Percentiles rank a stretch among this genome's conserved stretches.
Conservation (phyloP, 2,113 vertebrate species). For the Oplegnathus fasciatus region DNA sequence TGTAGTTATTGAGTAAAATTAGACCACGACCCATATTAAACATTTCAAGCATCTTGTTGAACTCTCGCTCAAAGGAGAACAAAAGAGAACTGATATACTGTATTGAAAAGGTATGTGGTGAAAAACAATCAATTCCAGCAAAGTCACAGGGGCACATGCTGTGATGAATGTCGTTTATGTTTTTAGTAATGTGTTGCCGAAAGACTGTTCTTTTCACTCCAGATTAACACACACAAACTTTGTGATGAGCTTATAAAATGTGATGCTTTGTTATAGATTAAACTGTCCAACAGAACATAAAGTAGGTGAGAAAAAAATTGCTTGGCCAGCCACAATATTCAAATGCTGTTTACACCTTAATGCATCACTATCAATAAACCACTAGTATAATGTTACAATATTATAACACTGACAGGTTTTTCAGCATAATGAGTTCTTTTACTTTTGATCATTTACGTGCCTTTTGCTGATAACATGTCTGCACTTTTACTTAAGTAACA, state of each 20-base stretch:
- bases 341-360: neutral
- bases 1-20: conserved; percentile 7
- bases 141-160: neutral
- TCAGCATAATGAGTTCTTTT: neutral
- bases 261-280: too few relatives aligned
- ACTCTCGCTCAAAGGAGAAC: neutral
- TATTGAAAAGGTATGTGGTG: neutral
- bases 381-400: neutral
- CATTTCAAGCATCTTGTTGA: neutral
- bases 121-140: neutral
- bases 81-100: too few relatives aligned
- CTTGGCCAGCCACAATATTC: neutral
- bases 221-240: too few relatives aligned
- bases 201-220: too few relatives aligned
- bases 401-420: neutral
- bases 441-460: neutral
- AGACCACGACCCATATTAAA: neutral
- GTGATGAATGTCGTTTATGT: too few relatives aligned
- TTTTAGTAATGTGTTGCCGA: too few relatives aligned
- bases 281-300: too few relatives aligned
- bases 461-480: neutral
- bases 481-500: neutral
- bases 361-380: neutral
- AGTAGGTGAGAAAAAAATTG: too few relatives aligned
- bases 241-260: too few relatives aligned